phyloP scores from a whole-genome alignment of 2,888 invertebrate genomes.

The Drosophila borealis region DNA sequence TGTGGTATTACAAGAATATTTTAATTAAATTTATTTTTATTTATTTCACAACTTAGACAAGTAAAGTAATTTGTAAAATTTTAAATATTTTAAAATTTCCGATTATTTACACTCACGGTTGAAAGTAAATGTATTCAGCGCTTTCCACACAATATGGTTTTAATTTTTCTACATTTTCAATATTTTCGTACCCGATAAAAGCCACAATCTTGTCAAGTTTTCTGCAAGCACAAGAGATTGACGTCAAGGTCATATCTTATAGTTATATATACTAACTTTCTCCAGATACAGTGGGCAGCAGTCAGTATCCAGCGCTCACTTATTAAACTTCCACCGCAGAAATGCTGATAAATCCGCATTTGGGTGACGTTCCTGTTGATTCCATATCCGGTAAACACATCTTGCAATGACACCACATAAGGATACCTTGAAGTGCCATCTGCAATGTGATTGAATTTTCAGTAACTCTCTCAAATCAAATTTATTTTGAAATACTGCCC shows the following conservation, averaged over 20 bases:
- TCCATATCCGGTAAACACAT: slow-evolving; percentile 34
- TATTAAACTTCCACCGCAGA: slow-evolving; percentile 83
- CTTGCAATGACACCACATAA: slow-evolving; percentile 83
- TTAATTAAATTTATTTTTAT: neutral
- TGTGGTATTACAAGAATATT: slow-evolving; percentile 27
- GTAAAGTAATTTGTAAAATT: too few relatives aligned
- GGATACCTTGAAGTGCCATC: slow-evolving; percentile 73
- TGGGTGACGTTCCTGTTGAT: slow-evolving; percentile 16
- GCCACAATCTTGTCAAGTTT: slow-evolving; percentile 64
- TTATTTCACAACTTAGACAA: neutral
- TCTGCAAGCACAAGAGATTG: slow-evolving; percentile 51
- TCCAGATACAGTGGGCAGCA: slow-evolving; percentile 83
- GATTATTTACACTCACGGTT: slow-evolving; percentile 72
- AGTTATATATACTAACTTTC: slow-evolving; percentile 71
- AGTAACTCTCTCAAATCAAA: slow-evolving; percentile 6
- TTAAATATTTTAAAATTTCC: too few relatives aligned
- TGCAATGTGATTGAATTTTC: slow-evolving; percentile 25
- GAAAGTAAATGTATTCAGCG: slow-evolving; percentile 76
- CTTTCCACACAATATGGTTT: slow-evolving; percentile 64
- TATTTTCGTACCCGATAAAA: slow-evolving; percentile 77
- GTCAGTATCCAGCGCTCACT: slow-evolving; percentile 81
- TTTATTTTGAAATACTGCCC: slow-evolving; percentile 55
- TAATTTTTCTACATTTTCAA: slow-evolving; percentile 58
- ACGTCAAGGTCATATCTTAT: neutral
- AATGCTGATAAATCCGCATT: slow-evolving; percentile 69